These are phyloP conservation scores for Anhinga anhinga DNA, from an alignment of 2,113 vertebrate genomes.

Conservation along the genomic window DNA sequence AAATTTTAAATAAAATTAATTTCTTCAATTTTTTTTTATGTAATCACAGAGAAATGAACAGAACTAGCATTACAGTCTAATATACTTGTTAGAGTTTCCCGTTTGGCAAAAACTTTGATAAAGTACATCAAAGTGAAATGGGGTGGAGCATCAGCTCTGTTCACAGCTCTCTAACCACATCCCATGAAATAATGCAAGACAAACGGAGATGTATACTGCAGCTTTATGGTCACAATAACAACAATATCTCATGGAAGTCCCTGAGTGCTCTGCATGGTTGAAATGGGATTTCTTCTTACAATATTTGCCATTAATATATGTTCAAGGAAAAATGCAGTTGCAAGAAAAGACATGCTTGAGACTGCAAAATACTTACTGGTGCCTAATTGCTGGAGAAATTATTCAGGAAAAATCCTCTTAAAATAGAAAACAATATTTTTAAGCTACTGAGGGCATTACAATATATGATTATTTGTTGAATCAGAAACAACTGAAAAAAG, in stretches of 20 bases:
- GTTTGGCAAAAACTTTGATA: neutral
- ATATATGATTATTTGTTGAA: constrained; percentile 1
- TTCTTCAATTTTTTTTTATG: neutral
- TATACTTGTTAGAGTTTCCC: neutral
- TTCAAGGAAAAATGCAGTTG: constrained; percentile 30
- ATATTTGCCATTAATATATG: neutral
- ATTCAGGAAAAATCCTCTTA: constrained; percentile 50
- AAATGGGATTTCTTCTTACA: constrained; percentile 33
- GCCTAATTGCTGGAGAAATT: constrained; percentile 54
- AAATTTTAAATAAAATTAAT: neutral
- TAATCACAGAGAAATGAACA: neutral
- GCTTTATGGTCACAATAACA: constrained; percentile 26
- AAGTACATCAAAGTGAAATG: neutral
- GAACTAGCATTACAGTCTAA: neutral
- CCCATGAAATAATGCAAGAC: constrained; percentile 3
- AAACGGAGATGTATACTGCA: neutral
- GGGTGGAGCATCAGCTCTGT: neutral
- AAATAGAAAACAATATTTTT: constrained; percentile 47
- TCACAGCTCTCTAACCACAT: neutral
- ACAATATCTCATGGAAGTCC: constrained; percentile 2
- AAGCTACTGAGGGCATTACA: constrained; percentile 33
- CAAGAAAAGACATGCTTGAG: constrained; percentile 37
- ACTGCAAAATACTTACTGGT: constrained; percentile 60
- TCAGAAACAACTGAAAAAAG: neutral
- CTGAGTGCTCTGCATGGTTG: neutral